Evolutionary conservation across 2,113 vertebrate species (phyloP).

Genomic region (Melanocharis versteri): DNA sequence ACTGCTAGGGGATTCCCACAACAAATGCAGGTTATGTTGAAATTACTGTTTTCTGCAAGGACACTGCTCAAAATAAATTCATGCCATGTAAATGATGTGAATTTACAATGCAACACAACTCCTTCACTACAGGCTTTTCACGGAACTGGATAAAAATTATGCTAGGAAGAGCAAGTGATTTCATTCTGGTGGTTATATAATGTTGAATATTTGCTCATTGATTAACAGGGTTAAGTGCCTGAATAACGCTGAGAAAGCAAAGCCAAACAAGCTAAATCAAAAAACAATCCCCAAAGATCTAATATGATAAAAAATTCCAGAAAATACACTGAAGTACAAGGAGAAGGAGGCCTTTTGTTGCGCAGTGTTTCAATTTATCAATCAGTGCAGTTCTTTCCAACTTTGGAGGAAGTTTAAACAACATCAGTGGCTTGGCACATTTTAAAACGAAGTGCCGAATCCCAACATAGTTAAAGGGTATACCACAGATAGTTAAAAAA

Average conservation of each 20-base stretch:
- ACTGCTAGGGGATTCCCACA: background rate
- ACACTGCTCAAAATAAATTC: background rate
- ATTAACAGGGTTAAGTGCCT: background rate
- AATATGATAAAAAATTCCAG: background rate
- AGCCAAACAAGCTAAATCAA: background rate
- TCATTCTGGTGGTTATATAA: background rate
- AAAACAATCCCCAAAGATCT: background rate
- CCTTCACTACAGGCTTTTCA: background rate
- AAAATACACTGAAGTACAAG: background rate
- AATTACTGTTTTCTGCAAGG: background rate
- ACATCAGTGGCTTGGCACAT: background rate
- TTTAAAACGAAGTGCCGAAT: background rate
- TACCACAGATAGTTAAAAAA: background rate
- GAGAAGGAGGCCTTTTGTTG: background rate
- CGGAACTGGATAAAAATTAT: accelerated
- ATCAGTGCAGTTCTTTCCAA: background rate
- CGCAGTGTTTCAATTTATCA: background rate
- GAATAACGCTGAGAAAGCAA: background rate
- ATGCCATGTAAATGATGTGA: background rate
- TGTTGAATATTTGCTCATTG: background rate
- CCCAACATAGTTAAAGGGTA: background rate
- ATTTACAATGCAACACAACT: background rate
- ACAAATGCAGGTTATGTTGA: background rate
- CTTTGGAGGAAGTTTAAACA: background rate
- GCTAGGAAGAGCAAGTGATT: background rate